Evolutionary conservation across 2,888 invertebrate genomes (phyloP), one percentile per base, ranked within the genome.

Genomic region (Lasioglossum calceatum): DNA sequence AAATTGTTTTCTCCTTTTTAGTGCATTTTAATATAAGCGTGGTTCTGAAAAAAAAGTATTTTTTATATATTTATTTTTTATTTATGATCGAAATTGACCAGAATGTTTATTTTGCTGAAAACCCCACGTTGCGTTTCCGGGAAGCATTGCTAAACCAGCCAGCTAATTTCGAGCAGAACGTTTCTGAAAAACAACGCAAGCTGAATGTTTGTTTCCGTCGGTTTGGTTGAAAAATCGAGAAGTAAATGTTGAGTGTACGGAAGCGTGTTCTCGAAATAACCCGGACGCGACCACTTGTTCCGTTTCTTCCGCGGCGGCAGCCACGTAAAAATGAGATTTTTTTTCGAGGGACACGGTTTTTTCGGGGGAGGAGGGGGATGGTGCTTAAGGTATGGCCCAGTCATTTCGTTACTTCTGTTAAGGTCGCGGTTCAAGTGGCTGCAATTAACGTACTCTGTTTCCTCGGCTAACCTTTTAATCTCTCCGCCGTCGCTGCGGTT

Each of bases 401-500:
- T 36, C 42, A 47, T 74, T 74, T 77, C 44, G 82, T 78, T 58
- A 72, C 72, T 80, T 81, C 82, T 84, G 82, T 58, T 74, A 64
- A 87, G 90, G 88, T 88, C 90, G 85, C 58, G 86, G 88, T 86
- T 90, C 90, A 88, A 90, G 87, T 87, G 85, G 71, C 85, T 82
- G 87, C 90, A 88, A 90, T 90, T 90, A 90, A 90, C 85, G 90
- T 88, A 90, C 86, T 82, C 72, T 81, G 84, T 84, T 87, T 86
- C 84, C 90, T 83, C 85, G 72, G 76, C 78, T 86, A 88, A 90
- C 89, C 90, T 90, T 90, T 90, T 90, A 87, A 90, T 90, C 90
- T 90, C 76, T 75, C 81, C 70, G 27, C 79, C 71, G 61, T 8
- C 23, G 54, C 73, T 64, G 39, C 67, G 86, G 78, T 87, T 89